Percentiles rank a stretch among this genome's conserved stretches.
Evolutionary conservation across 1,140 invertebrate species (phyloP).

Genomic region (Cotesia vestalis): DNA sequence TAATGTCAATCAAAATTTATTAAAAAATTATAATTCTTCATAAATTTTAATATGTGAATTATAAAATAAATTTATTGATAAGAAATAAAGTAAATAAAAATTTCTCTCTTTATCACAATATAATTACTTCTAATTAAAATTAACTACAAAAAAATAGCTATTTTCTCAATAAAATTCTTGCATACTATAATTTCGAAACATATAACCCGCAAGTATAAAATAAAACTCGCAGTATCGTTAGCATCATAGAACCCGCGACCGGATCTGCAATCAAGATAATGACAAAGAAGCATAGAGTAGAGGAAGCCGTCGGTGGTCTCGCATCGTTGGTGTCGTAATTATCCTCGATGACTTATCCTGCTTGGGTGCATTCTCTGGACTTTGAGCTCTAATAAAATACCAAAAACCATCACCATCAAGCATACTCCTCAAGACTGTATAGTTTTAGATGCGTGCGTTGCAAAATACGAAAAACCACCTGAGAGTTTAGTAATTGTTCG

Average conservation of each 20-base stretch:
- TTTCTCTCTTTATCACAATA: too few species aligned
- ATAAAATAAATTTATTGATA: too few species aligned
- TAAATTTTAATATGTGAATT: too few species aligned
- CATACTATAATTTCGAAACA: background rate
- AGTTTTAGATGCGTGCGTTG: constrained; percentile 25
- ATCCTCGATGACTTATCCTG: constrained; percentile 56
- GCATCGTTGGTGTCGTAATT: constrained; percentile 55
- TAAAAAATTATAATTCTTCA: too few species aligned
- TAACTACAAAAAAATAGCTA: too few species aligned
- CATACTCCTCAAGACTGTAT: constrained; percentile 13
- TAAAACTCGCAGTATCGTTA: background rate
- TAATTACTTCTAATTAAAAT: too few species aligned
- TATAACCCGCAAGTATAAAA: background rate
- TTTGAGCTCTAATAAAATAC: background rate
- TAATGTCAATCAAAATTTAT: too few species aligned
- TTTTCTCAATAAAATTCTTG: too few species aligned
- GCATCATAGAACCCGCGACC: background rate
- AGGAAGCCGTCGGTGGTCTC: constrained; percentile 37
- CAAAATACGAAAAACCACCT: constrained; percentile 29
- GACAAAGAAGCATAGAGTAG: constrained; percentile 3
- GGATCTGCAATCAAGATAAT: constrained; percentile 28
- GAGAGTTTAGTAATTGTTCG: constrained; percentile 61
- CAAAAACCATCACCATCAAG: constrained; percentile 41
- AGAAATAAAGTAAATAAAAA: too few species aligned
- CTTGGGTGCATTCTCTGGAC: constrained; percentile 29